Evolutionary conservation across 2,888 invertebrate species (phyloP).

Genomic region (Ophioninae sp.): DNA sequence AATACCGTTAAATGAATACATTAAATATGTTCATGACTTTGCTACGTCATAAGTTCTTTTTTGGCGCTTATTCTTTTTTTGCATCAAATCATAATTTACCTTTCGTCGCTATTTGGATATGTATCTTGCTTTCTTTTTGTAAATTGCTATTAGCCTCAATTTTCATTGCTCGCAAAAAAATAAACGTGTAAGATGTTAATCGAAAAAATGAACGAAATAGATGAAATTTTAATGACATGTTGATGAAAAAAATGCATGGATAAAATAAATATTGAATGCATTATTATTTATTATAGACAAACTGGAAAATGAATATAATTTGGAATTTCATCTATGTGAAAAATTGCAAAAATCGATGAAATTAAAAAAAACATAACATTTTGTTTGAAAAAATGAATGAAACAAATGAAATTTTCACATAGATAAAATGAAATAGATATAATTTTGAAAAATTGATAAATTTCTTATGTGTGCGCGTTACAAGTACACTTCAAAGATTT

Average conservation of each 20-base stretch:
- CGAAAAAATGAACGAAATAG: conserved; percentile 22
- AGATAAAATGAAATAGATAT: too few species aligned
- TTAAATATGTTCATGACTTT: background rate
- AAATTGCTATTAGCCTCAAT: conserved; percentile 29
- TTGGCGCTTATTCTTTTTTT: conserved; percentile 11
- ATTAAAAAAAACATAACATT: conserved; percentile 4
- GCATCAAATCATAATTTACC: conserved; percentile 1
- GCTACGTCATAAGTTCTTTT: background rate
- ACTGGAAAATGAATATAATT: too few species aligned
- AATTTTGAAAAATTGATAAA: conserved; percentile 8
- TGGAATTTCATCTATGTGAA: too few species aligned
- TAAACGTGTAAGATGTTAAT: background rate
- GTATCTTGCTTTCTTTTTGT: conserved; percentile 13
- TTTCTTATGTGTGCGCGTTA: conserved; percentile 33
- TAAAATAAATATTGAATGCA: too few species aligned
- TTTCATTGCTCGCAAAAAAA: background rate
- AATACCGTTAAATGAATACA: background rate
- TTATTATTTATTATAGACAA: too few species aligned
- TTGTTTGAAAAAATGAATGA: conserved; percentile 5
- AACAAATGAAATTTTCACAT: conserved; percentile 30
- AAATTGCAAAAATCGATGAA: background rate
- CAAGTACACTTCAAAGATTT: conserved; percentile 20
- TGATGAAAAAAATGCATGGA: too few species aligned
- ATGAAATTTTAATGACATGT: conserved; percentile 15
- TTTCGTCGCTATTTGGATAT: conserved; percentile 5